These are phyloP conservation scores for Drosophila lini DNA, from an alignment of 1,140 invertebrate genomes.

Conservation along the genomic window DNA sequence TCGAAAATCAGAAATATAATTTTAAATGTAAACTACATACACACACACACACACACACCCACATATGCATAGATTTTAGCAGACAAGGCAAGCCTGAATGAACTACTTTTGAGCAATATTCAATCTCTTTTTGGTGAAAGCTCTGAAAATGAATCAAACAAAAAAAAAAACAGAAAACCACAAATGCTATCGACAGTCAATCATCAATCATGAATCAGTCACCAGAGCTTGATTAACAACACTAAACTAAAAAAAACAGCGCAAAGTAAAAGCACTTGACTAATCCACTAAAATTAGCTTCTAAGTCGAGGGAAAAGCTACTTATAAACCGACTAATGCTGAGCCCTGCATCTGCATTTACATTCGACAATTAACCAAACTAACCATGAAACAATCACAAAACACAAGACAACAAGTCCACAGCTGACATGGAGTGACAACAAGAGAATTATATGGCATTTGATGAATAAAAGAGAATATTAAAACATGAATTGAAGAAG, in stretches of 20 bases:
- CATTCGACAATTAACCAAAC: slow-evolving; percentile 44
- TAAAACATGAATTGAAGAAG: slow-evolving; percentile 33
- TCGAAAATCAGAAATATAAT: slow-evolving; percentile 58
- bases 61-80: slow-evolving; percentile 25
- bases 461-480: slow-evolving; percentile 26
- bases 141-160: slow-evolving; percentile 7
- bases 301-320: slow-evolving; percentile 62
- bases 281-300: slow-evolving; percentile 70
- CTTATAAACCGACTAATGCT: slow-evolving; percentile 49
- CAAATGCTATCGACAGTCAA: slow-evolving; percentile 27
- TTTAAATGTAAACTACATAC: slow-evolving; percentile 48
- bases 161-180: slow-evolving; percentile 12
- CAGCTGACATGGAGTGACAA: slow-evolving; percentile 48
- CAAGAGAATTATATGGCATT: slow-evolving; percentile 40
- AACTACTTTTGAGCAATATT: slow-evolving; percentile 24
- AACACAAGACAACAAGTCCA: slow-evolving; percentile 38
- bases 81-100: slow-evolving; percentile 56
- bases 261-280: slow-evolving; percentile 55
- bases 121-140: slow-evolving; percentile 9
- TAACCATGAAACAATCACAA: slow-evolving; percentile 45
- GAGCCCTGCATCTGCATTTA: slow-evolving; percentile 23
- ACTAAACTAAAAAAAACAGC: slow-evolving; percentile 36
- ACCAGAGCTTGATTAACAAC: slow-evolving; percentile 46
- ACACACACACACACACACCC: slow-evolving; percentile 4
- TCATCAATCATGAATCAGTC: slow-evolving; percentile 23